A percentile compares a stretch with the other conserved stretches of the same genome.
Evolutionary conservation across 23 tunicate genomes (phyloP).

Genomic region (Clavelina lepadiformis): DNA sequence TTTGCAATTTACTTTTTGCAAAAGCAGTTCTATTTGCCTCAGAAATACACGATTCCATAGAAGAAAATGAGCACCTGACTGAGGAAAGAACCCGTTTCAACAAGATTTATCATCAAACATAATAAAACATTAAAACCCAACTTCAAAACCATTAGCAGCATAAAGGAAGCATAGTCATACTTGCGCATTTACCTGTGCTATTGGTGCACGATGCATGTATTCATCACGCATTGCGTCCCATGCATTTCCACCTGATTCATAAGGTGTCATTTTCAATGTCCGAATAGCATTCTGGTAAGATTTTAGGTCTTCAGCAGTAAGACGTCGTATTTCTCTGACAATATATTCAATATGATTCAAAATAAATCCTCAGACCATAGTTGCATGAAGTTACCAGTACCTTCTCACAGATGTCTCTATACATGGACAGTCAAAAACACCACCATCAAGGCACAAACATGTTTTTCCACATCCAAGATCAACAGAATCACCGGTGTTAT

Average conservation of each 20-base stretch:
- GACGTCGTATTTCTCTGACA: conserved; percentile 65
- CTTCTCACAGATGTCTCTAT: conserved; percentile 20
- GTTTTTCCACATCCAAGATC: conserved; percentile 37
- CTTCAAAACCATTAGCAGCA: not conserved
- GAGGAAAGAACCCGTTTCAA: conserved; percentile 4
- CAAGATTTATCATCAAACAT: not conserved
- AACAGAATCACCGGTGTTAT: conserved; percentile 7
- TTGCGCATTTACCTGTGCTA: conserved; percentile 37
- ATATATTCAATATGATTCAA: too few species aligned
- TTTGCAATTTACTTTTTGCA: conserved; percentile 49
- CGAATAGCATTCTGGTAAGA: conserved; percentile 57
- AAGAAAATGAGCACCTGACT: conserved; percentile 47
- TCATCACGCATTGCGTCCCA: conserved; percentile 76
- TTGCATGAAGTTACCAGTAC: too few species aligned
- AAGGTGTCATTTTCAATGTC: conserved; percentile 28
- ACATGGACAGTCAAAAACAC: conserved; percentile 46
- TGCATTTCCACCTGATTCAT: conserved; percentile 33
- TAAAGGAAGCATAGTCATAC: not conserved
- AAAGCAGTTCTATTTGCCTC: conserved; percentile 48
- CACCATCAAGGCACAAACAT: conserved; percentile 43
- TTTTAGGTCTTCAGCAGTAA: conserved; percentile 33
- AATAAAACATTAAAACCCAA: not conserved
- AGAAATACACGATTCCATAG: conserved; percentile 93
- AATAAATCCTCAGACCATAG: too few species aligned
- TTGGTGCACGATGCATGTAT: conserved; percentile 45